Evolutionary conservation across 2,113 vertebrate species (phyloP).

Genomic region (Coptodon rendalli): DNA sequence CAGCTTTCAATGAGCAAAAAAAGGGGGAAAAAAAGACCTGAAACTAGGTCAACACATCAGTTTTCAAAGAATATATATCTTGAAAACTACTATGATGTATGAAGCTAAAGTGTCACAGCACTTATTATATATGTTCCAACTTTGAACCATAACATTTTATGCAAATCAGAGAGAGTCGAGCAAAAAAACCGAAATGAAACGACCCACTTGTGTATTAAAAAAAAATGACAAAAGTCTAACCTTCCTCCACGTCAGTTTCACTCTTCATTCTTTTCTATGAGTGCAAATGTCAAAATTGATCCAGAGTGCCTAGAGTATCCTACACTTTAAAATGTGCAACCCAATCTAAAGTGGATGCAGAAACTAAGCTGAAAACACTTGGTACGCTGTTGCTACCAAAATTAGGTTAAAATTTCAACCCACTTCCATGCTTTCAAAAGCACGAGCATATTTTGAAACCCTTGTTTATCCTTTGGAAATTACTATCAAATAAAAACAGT

Average conservation of each 20-base stretch:
- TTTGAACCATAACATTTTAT: background rate
- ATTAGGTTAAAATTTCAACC: background rate
- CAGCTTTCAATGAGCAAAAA: background rate
- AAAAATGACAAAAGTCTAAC: background rate
- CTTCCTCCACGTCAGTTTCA: background rate
- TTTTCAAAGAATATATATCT: background rate
- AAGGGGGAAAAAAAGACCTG: accelerated
- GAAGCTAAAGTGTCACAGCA: background rate
- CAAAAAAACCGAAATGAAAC: background rate
- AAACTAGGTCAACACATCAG: background rate
- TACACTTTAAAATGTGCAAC: background rate
- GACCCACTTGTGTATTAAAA: background rate
- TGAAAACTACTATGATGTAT: background rate
- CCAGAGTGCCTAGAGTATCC: background rate
- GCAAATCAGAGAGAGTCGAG: background rate
- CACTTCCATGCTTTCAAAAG: background rate
- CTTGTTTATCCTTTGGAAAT: background rate
- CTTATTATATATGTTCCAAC: background rate
- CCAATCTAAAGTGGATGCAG: background rate
- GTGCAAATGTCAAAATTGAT: background rate
- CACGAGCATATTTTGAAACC: background rate
- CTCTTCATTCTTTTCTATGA: background rate
- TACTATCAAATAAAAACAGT: background rate
- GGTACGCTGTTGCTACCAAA: background rate
- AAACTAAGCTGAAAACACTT: background rate